Conservation (phyloP, 1,140 invertebrate genomes). For the Campodea augens region DNA sequence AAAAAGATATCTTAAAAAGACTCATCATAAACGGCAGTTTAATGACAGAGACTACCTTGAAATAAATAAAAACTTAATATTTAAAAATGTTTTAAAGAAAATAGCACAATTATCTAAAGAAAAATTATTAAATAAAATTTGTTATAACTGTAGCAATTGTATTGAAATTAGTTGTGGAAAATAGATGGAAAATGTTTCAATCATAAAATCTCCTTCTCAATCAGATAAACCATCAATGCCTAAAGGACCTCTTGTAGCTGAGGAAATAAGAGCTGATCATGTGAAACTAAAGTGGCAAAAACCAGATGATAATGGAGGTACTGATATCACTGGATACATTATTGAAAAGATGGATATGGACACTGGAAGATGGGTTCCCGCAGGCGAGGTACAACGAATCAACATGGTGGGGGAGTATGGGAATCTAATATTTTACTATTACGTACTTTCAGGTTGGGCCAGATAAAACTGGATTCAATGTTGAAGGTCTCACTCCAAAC, state of each 20-base stretch:
- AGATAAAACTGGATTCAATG: conserved; percentile 56
- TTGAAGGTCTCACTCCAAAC: conserved; percentile 84
- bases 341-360: conserved; percentile 93
- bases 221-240: conserved; percentile 67
- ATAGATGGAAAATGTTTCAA: neutral
- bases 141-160: neutral
- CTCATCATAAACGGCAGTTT: no score
- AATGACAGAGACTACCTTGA: no score
- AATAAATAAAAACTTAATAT: no score
- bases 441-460: conserved; percentile 33
- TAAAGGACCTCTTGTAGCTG: conserved; percentile 61
- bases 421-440: conserved; percentile 5
- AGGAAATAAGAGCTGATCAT: conserved; percentile 73
- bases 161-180: neutral
- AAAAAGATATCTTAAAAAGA: no score
- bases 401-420: neutral
- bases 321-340: conserved; percentile 82
- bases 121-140: neutral
- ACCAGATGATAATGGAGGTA: conserved; percentile 84
- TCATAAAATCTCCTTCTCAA: neutral
- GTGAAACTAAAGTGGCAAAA: conserved; percentile 89
- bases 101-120: no score
- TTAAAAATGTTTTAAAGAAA: no score
- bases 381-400: conserved; percentile 44
- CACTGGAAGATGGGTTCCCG: conserved; percentile 76